Evolutionary conservation across 2,113 vertebrate genomes (phyloP).

Genomic region (Tapirus terrestris): DNA sequence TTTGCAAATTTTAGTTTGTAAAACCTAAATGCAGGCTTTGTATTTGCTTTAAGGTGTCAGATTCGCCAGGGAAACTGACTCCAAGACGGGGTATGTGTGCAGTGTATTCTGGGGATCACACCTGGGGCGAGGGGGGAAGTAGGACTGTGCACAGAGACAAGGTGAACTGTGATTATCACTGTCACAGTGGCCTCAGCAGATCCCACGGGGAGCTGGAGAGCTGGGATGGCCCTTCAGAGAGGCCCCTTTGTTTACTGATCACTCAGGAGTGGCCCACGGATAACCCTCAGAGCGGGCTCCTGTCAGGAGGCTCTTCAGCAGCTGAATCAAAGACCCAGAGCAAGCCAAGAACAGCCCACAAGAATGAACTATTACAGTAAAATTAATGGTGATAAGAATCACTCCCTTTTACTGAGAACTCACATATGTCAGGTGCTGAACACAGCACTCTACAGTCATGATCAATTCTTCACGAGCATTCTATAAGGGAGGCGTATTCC

Average conservation of each 20-base stretch:
- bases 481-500: not conserved
- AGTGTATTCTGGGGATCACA: not conserved
- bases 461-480: too few relatives aligned
- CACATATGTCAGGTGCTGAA: not conserved
- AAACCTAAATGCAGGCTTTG: not conserved
- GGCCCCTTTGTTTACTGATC: not conserved
- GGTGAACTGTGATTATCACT: fast-evolving
- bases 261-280: not conserved
- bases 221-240: not conserved
- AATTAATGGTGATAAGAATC: not conserved
- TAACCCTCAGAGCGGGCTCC: fast-evolving
- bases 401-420: not conserved
- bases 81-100: not conserved
- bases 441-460: not conserved
- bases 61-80: not conserved
- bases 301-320: fast-evolving
- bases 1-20: not conserved
- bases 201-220: not conserved
- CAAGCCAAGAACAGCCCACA: not conserved
- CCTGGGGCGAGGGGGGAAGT: not conserved
- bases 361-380: too few relatives aligned
- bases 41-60: not conserved
- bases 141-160: not conserved
- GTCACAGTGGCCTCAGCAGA: too few relatives aligned
- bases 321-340: not conserved